Evolutionary conservation across 2,797 vertebrate genomes (phyloP).

Genomic region (Eupleurogrammus muticus): DNA sequence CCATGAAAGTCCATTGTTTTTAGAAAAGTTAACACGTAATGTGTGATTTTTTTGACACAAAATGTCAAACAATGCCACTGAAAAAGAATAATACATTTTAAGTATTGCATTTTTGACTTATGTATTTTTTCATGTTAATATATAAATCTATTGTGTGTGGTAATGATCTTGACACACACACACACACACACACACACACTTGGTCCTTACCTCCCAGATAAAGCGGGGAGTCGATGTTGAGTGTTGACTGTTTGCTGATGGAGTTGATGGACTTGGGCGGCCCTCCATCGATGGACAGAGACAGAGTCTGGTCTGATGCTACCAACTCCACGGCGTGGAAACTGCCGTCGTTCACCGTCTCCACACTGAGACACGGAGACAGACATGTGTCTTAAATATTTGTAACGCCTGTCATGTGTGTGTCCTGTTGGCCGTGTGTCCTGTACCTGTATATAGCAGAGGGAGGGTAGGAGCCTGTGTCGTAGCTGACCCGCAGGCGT

Average conservation of each 20-base stretch:
- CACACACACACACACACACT: background rate
- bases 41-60: too few relatives aligned
- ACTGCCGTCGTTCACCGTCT: constrained; percentile 97
- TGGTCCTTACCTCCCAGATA: constrained; percentile 93
- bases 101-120: too few relatives aligned
- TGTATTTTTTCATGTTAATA: background rate
- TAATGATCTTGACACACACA: background rate
- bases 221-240: constrained; percentile 91
- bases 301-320: constrained; percentile 92
- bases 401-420: constrained; percentile 35
- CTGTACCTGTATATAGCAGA: constrained; percentile 97
- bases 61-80: too few relatives aligned
- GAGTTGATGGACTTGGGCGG: constrained; percentile 94
- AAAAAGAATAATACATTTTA: too few relatives aligned
- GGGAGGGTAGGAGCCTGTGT: constrained; percentile 92
- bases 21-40: too few relatives aligned
- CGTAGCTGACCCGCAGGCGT: constrained; percentile 95
- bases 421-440: background rate
- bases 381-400: background rate
- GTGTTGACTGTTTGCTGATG: constrained; percentile 91
- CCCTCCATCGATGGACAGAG: constrained; percentile 94
- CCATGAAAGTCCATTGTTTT: too few relatives aligned
- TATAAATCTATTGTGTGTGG: background rate
- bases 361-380: constrained; percentile 86
- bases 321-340: constrained; percentile 96